These are phyloP conservation scores for Rana temporaria DNA, from an alignment of 2,113 vertebrate species.

Conservation along the genomic window DNA sequence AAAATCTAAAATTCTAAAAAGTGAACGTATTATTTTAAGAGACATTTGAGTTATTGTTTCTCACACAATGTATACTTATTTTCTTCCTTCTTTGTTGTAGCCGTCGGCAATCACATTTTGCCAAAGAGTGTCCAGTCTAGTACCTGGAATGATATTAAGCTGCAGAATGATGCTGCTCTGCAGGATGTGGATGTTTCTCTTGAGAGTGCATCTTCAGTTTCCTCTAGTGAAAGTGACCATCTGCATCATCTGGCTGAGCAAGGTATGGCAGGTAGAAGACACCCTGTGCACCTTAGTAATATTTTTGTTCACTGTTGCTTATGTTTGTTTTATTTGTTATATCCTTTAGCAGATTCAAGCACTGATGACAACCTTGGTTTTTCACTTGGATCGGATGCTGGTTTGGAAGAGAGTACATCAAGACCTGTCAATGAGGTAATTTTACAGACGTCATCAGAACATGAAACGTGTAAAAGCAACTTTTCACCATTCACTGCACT, in stretches of 20 bases:
- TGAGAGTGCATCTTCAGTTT: not conserved
- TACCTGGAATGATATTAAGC: constrained; percentile 4
- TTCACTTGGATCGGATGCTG: not conserved
- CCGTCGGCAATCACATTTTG: not conserved
- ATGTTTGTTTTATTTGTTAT: too few relatives aligned
- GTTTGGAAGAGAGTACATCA: not conserved
- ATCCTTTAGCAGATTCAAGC: not conserved
- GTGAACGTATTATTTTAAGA: too few relatives aligned
- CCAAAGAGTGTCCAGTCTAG: constrained; percentile 5
- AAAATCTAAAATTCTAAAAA: too few relatives aligned
- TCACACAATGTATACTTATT: not conserved
- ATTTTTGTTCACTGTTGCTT: not conserved
- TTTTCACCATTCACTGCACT: too few relatives aligned
- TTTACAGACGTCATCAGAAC: not conserved
- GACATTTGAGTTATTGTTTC: not conserved
- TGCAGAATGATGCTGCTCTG: not conserved
- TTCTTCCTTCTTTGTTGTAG: not conserved
- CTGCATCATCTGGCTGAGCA: constrained; percentile 8
- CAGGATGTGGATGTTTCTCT: not conserved
- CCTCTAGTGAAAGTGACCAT: constrained; percentile 3
- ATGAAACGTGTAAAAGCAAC: too few relatives aligned
- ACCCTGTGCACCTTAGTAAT: not conserved
- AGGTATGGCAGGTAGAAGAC: not conserved
- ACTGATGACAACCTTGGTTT: not conserved
- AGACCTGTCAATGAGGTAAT: not conserved